Conservation (phyloP, 2,113 vertebrate genomes). For the Emberiza fucata region DNA sequence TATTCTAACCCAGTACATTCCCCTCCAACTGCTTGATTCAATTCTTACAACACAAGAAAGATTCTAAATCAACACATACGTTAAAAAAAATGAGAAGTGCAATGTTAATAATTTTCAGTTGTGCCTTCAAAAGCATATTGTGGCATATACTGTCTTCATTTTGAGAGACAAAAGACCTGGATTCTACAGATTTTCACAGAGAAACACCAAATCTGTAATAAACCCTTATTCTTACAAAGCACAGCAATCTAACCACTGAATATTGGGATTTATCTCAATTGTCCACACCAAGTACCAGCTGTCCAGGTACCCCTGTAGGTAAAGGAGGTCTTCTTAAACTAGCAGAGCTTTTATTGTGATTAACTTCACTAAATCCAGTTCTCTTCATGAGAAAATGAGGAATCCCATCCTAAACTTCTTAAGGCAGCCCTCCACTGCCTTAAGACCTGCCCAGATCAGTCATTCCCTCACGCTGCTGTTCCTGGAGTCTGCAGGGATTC, state of each 20-base stretch:
- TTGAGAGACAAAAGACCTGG: neutral
- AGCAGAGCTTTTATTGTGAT: rapidly evolving
- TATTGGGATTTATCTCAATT: neutral
- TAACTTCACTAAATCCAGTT: neutral
- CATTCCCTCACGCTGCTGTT: neutral
- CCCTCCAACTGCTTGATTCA: neutral
- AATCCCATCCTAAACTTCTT: neutral
- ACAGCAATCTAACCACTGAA: rapidly evolving
- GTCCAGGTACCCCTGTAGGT: neutral
- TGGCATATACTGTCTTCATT: neutral
- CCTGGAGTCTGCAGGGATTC: neutral
- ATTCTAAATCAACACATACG: rapidly evolving
- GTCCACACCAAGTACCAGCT: neutral
- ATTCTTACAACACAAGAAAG: neutral
- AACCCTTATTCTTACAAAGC: neutral
- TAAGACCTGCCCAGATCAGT: neutral
- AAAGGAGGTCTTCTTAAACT: neutral
- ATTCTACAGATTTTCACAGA: neutral
- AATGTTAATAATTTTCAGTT: neutral
- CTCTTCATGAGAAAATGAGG: neutral
- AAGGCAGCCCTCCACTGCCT: neutral
- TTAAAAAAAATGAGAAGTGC: neutral
- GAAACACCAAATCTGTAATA: neutral
- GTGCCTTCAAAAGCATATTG: neutral
- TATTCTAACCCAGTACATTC: neutral